Conservation (phyloP, 2,888 invertebrate genomes). For the Napeogenes inachia region DNA sequence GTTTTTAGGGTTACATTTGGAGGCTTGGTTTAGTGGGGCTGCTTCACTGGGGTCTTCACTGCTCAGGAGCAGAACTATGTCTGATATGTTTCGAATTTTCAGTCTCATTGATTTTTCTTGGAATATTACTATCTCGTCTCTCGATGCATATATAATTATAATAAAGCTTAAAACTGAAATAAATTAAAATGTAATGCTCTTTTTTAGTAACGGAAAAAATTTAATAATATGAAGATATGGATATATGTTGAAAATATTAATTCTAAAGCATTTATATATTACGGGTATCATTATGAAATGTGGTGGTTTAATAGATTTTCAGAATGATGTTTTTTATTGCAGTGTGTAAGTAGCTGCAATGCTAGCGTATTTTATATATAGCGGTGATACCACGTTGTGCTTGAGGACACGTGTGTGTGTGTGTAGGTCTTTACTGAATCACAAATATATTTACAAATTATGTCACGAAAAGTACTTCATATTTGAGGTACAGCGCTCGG, state of each 20-base stretch:
- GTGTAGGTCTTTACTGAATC: too few species aligned
- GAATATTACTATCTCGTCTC: neutral
- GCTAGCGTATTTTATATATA: neutral
- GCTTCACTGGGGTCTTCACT: neutral
- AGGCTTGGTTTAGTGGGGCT: neutral
- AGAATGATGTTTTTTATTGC: constrained; percentile 20
- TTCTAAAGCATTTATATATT: too few species aligned
- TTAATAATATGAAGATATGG: too few species aligned
- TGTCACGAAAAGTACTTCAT: neutral
- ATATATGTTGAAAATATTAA: too few species aligned
- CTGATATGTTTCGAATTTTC: constrained; percentile 21
- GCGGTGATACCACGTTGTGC: too few species aligned
- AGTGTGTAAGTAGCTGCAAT: constrained; percentile 11
- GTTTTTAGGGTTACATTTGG: neutral
- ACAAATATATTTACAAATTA: too few species aligned
- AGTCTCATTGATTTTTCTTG: neutral
- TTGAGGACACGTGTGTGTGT: too few species aligned
- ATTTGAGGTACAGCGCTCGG: neutral
- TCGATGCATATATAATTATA: neutral
- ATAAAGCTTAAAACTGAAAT: neutral
- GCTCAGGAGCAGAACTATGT: constrained; percentile 14
- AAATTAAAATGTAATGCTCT: neutral
- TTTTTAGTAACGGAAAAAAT: too few species aligned
- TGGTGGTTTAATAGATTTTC: constrained; percentile 11
- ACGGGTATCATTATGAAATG: constrained; percentile 8